Percentiles rank a stretch among this genome's conserved stretches.
Conservation (phyloP, 2,113 vertebrate species). For the Hippoglossus stenolepis region DNA sequence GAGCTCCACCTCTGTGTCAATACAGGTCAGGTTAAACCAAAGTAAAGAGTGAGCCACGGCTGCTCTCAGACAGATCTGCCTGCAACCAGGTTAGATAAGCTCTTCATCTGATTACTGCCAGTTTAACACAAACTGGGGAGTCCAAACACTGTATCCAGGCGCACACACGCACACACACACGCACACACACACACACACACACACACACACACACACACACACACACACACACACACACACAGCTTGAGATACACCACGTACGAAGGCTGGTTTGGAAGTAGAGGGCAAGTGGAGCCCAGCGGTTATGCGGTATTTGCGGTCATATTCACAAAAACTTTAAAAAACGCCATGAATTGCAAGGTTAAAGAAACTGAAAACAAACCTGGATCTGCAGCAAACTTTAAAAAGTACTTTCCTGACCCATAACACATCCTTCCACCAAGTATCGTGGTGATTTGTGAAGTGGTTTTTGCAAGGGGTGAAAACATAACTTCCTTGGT, state of each 20-base stretch:
- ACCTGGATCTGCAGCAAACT: too few relatives aligned
- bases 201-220: neutral
- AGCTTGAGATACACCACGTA: conserved; percentile 1
- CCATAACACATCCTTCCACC: too few relatives aligned
- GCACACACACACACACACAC: neutral
- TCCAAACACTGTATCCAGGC: too few relatives aligned
- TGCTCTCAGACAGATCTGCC: conserved; percentile 2
- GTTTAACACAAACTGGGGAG: conserved; percentile 9
- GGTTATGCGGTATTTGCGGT: neutral
- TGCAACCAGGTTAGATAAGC: conserved; percentile 29
- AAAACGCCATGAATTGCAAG: too few relatives aligned
- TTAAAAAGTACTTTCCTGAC: too few relatives aligned
- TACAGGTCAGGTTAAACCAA: conserved; percentile 15
- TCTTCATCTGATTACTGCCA: conserved; percentile 40
- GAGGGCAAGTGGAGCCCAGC: conserved; percentile 29
- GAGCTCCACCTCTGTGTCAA: conserved; percentile 8
- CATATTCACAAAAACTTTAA: too few relatives aligned
- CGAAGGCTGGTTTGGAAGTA: conserved; percentile 26
- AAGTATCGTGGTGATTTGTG: too few relatives aligned
- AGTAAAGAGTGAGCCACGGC: conserved; percentile 22
- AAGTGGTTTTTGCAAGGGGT: too few relatives aligned
- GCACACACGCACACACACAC: neutral
- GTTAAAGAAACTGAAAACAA: too few relatives aligned
- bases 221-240: neutral
- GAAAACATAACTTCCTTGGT: too few relatives aligned